These are phyloP conservation scores for Aporophyla nigra DNA, from an alignment of 2,888 invertebrate species.

Conservation along the genomic window DNA sequence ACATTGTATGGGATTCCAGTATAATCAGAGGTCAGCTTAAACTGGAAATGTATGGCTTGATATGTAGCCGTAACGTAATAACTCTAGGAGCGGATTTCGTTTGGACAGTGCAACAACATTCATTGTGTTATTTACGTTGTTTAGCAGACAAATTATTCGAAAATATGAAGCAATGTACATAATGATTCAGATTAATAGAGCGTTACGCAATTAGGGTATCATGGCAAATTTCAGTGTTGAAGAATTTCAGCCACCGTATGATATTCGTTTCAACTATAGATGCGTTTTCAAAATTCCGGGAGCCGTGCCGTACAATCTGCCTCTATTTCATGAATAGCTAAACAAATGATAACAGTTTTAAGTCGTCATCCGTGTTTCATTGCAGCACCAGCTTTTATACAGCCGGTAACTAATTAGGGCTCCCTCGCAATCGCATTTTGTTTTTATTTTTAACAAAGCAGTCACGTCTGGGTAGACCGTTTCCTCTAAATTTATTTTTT, in stretches of 20 bases:
- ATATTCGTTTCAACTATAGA: slow-evolving; percentile 1
- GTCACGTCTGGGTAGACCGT: slow-evolving; percentile 73
- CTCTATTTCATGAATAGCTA: slow-evolving; percentile 59
- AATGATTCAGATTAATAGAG: too few relatives aligned
- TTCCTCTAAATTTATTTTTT: slow-evolving; percentile 71
- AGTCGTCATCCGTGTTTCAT: slow-evolving; percentile 63
- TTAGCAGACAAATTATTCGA: too few relatives aligned
- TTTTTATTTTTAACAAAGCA: slow-evolving; percentile 77
- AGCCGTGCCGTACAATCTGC: slow-evolving; percentile 1
- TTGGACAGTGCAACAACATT: too few relatives aligned
- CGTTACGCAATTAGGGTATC: neutral
- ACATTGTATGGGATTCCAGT: too few relatives aligned
- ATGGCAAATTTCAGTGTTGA: neutral
- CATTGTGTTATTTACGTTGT: too few relatives aligned
- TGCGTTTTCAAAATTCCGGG: slow-evolving; percentile 5
- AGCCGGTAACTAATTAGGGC: slow-evolving; percentile 75
- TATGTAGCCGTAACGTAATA: too few relatives aligned
- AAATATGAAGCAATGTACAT: too few relatives aligned
- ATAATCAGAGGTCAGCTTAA: too few relatives aligned
- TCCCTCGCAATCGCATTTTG: slow-evolving; percentile 74
- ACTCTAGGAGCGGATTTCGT: too few relatives aligned
- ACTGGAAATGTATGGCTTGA: too few relatives aligned
- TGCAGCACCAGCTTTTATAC: slow-evolving; percentile 63
- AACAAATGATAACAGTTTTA: slow-evolving; percentile 70
- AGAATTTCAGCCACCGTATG: neutral